phyloP scores from a whole-genome alignment of 2,888 invertebrate genomes.

The Nezara viridula region DNA sequence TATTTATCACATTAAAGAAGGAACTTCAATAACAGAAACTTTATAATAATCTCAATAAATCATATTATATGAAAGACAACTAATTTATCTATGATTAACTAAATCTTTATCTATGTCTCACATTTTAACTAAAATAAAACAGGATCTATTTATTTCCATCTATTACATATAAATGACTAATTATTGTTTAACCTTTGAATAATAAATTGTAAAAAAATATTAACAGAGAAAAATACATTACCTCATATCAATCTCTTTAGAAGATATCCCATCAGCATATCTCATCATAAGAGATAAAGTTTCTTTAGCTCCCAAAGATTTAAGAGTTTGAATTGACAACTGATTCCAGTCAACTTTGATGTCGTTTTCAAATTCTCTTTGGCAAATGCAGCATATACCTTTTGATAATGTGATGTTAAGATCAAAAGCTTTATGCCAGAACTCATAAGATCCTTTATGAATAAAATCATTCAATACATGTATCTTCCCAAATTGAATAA shows the following conservation, averaged over 20 bases:
- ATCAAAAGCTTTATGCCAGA: conserved; percentile 62
- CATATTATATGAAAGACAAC: too few relatives aligned
- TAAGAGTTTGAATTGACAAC: conserved; percentile 74
- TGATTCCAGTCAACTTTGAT: conserved; percentile 75
- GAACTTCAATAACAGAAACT: too few relatives aligned
- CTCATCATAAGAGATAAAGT: conserved; percentile 74
- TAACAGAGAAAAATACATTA: conserved; percentile 67
- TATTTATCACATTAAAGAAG: too few relatives aligned
- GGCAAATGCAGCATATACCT: conserved; percentile 64
- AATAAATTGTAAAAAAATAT: not conserved
- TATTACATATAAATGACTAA: not conserved
- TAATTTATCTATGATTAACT: too few relatives aligned
- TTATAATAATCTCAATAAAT: too few relatives aligned
- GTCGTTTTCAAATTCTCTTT: conserved; percentile 36
- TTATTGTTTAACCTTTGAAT: not conserved
- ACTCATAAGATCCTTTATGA: conserved; percentile 53
- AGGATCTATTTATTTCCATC: not conserved
- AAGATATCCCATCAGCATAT: conserved; percentile 73
- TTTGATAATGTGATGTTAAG: conserved; percentile 62
- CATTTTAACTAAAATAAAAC: not conserved
- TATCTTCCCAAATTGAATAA: conserved; percentile 63
- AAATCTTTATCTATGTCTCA: not conserved
- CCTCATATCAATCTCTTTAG: conserved; percentile 74
- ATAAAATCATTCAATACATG: conserved; percentile 60
- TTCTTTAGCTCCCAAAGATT: conserved; percentile 74